Percentiles rank a stretch among this genome's conserved stretches.
Conservation (phyloP, 2,797 vertebrate genomes). For the Caiman crocodilus region DNA sequence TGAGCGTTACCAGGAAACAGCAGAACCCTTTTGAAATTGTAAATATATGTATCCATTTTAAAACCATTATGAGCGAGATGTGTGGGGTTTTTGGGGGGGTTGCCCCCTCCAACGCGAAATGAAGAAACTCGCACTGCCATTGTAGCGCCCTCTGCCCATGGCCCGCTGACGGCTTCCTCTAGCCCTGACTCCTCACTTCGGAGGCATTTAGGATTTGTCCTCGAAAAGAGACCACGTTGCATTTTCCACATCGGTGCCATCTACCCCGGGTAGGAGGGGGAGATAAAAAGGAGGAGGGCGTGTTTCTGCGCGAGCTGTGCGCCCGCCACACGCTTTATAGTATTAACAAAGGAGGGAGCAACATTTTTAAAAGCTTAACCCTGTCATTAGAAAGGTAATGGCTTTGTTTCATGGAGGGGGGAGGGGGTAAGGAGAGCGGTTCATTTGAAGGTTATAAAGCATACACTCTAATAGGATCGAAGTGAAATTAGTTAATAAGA, state of each 20-base stretch:
- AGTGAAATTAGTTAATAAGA: slow-evolving; percentile 79
- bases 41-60: slow-evolving; percentile 73
- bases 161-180: neutral
- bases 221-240: neutral
- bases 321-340: neutral
- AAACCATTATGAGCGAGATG: slow-evolving; percentile 63
- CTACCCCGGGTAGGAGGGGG: neutral
- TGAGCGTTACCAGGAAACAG: slow-evolving; percentile 71
- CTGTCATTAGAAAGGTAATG: slow-evolving; percentile 47
- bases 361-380: slow-evolving; percentile 2
- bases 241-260: neutral
- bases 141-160: slow-evolving; percentile 57
- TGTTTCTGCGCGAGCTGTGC: neutral
- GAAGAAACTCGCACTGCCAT: slow-evolving; percentile 7
- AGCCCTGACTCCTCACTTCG: neutral
- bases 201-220: neutral
- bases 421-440: slow-evolving; percentile 31
- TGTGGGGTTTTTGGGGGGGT: neutral
- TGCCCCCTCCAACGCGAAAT: slow-evolving; percentile 25
- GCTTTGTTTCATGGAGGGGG: slow-evolving; percentile 52
- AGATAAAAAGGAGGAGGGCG: neutral
- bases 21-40: slow-evolving; percentile 61
- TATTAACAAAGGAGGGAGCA: neutral
- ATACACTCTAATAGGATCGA: slow-evolving; percentile 76
- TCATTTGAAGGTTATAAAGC: slow-evolving; percentile 77